Conservation (phyloP, 2,888 invertebrate species). For the Noctua fimbriata region DNA sequence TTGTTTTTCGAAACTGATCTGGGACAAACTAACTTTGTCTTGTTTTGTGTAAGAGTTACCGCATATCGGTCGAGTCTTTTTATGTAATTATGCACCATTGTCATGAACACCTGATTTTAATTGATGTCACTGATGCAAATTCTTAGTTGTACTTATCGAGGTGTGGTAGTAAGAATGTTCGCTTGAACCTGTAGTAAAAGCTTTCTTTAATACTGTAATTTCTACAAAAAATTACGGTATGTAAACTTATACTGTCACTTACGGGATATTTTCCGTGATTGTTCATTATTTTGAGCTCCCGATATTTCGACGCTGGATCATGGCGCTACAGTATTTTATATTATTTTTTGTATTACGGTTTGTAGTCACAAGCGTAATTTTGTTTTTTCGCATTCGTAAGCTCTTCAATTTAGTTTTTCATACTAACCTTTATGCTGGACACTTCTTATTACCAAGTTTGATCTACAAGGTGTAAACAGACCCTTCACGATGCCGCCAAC, state of each 20-base stretch:
- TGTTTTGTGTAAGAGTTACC: background rate
- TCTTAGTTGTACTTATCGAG: background rate
- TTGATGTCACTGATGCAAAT: conserved; percentile 2
- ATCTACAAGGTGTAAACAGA: too few species aligned
- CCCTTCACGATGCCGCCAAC: too few species aligned
- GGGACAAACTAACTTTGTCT: background rate
- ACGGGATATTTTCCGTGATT: too few species aligned
- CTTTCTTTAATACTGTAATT: background rate
- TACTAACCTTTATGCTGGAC: background rate
- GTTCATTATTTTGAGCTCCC: too few species aligned
- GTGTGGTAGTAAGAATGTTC: background rate
- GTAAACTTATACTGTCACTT: too few species aligned
- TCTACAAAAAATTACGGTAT: too few species aligned
- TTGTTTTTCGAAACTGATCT: conserved; percentile 2
- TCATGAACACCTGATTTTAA: background rate
- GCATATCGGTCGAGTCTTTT: conserved; percentile 5
- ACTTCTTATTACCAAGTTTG: background rate
- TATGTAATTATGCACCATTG: conserved; percentile 17
- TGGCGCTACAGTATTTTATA: too few species aligned
- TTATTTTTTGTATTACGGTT: too few species aligned
- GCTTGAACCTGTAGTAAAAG: background rate
- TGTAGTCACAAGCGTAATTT: background rate
- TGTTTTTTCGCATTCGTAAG: background rate
- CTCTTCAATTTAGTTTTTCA: background rate
- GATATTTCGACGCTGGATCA: too few species aligned